Conservation (phyloP, 2,113 vertebrate genomes). For the Anguilla japonica region DNA sequence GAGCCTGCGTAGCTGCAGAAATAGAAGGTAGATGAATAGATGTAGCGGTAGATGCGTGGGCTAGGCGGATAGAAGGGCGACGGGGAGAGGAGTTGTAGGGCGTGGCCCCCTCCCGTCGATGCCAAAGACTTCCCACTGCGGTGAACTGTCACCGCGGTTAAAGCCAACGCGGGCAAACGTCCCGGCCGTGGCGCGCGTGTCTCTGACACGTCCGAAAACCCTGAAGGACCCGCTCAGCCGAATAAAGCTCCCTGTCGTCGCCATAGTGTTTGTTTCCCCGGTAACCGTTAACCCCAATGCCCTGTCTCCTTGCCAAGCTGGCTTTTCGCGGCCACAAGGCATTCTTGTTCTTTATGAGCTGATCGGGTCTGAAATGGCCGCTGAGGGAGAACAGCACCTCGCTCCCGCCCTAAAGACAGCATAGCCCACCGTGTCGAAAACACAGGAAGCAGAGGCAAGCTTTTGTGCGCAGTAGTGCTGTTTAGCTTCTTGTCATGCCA, state of each 20-base stretch:
- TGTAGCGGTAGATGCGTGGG: neutral
- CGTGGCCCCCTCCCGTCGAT: neutral
- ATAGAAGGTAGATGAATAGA: neutral
- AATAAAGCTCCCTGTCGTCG: too few species aligned
- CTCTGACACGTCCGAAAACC: too few species aligned
- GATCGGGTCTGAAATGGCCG: neutral
- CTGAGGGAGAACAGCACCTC: too few species aligned
- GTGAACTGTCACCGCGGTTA: conserved; percentile 14
- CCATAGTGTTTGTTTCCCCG: neutral
- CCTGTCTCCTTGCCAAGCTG: neutral
- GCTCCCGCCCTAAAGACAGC: neutral
- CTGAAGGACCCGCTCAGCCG: neutral
- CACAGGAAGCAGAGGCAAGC: neutral
- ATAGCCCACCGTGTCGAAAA: neutral
- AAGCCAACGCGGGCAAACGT: neutral
- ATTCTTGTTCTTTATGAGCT: neutral
- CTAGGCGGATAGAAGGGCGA: neutral
- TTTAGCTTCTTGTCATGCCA: neutral
- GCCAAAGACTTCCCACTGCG: neutral
- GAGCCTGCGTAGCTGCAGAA: neutral
- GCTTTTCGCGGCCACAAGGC: neutral
- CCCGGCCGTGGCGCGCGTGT: neutral
- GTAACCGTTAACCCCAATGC: neutral
- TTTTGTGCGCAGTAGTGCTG: neutral
- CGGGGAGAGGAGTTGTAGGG: neutral